These are phyloP conservation scores for Parotocinclus haroldoi DNA, from an alignment of 2,797 vertebrate genomes.

Conservation along the genomic window DNA sequence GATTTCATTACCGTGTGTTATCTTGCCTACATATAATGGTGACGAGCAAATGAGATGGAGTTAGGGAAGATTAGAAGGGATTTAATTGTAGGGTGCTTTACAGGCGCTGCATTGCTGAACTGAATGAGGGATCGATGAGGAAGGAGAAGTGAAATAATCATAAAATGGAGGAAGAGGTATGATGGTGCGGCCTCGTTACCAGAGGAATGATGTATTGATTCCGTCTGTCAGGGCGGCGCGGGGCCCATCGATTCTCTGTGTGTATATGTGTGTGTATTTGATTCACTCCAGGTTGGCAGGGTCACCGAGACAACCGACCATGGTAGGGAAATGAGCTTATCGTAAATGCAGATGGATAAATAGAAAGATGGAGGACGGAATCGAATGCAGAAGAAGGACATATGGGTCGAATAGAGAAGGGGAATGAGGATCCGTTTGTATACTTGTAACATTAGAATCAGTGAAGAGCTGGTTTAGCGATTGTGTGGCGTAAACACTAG, in stretches of 20 bases:
- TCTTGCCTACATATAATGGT: conserved; percentile 50
- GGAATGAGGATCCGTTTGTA: too few relatives aligned
- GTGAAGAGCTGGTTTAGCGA: too few relatives aligned
- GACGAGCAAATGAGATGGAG: conserved; percentile 55
- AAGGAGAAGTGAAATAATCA: conserved; percentile 65
- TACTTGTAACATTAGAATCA: too few relatives aligned
- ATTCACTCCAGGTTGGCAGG: conserved; percentile 66
- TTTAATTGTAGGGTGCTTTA: conserved; percentile 86
- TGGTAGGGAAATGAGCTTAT: conserved; percentile 78
- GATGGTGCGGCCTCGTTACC: conserved; percentile 73
- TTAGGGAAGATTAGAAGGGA: conserved; percentile 72
- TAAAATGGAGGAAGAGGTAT: conserved; percentile 50
- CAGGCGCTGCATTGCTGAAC: conserved; percentile 64
- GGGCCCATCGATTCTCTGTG: conserved; percentile 75
- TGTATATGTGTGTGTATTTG: conserved; percentile 16
- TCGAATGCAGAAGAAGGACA: conserved; percentile 25
- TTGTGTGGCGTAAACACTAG: too few relatives aligned
- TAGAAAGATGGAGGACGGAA: conserved; percentile 23
- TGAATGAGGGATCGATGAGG: conserved; percentile 74
- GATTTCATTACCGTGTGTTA: conserved; percentile 67
- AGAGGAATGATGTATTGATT: conserved; percentile 95
- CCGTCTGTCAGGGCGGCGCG: conserved; percentile 80
- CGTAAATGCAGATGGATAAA: conserved; percentile 53
- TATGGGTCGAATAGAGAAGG: not conserved
- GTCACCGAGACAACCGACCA: conserved; percentile 73